Evolutionary conservation across 2,888 invertebrate species (phyloP), one percentile per base, ranked within the genome.

Genomic region (Augochlorella aurata): DNA sequence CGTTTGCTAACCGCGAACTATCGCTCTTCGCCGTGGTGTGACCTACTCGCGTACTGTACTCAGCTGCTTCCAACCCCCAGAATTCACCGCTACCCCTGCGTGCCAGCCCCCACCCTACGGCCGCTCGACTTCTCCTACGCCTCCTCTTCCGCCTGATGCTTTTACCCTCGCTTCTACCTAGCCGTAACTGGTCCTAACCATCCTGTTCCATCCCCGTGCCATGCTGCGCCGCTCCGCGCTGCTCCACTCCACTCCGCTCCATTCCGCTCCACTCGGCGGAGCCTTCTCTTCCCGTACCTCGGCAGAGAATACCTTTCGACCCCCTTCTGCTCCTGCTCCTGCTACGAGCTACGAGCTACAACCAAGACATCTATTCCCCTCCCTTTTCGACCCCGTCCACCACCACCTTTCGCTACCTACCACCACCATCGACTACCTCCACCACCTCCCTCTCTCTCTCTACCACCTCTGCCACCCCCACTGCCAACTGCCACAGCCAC

Each of bases 11-110:
- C 90, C 91, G 90, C 92, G 88, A 90, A 91, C 91, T 91, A 90
- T 89, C 91, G 89, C 90, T 91, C 91, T 90, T 87, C 91, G 89
- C 89, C 89, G 90, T 90, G 89, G 89, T 92, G 90, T 92, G 92
- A 92, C 93, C 93, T 92, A 93, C 91, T 92, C 92, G 91, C 92
- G 90, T 90, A 89, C 90, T 90, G 91, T 90, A 92, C 92, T 92
- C 92, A 91, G 92, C 92, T 93, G 91, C 91, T 92, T 90, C 91
- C 88, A 91, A 91, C 89, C 91, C 91, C 91, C 90, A 88, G 90
- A 88, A 82, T 85, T 82, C 79, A 83, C 85, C 71, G 79, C 78
- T 83, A 84, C 85, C 87, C 86, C 87, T 74, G 72, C 58, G 58
- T 68, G 29, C 67, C 71, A 70, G 72, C 65, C 71, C 82, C 81